Base-by-base conservation (phyloP, 1,140 invertebrate genomes). In the Halictus rubicundus region DNA sequence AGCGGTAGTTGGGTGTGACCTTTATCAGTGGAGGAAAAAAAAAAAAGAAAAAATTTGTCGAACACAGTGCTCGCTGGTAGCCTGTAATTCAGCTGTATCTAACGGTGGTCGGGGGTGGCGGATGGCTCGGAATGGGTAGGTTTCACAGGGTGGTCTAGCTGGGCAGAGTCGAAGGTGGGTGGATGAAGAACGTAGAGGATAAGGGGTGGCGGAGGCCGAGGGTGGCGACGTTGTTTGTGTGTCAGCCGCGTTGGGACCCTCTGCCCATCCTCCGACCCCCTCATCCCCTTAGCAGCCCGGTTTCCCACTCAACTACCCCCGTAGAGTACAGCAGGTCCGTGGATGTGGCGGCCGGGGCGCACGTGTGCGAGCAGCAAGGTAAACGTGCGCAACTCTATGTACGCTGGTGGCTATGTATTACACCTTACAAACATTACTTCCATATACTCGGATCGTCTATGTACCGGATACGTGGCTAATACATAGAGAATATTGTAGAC, bases 221-320 rank as follows among this genome's bases (percentile, higher is more conserved):
- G 60, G 86, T 87, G 19, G 86, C 87, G 87, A 83, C 85, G 90
- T 90, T 91, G 90, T 90, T 90, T 91, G 89, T 90, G 90, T 91
- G 90, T 91, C 89, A 91, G 89, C 88, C 90, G 89, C 89, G 84
- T 90, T 88, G 89, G 89, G 88, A 89, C 89, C 83, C 87, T 88
- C 87, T 86, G 76, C 83, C 79, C 85, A 72, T 78, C 79, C 59
- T 66, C 60, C 23, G 37, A 25, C 80, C 70, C 83, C 9, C 49
- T 16, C 16, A 54, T 4, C 82, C 42, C 42, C 10, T 46, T 75
- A 76, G 25, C 79, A 79, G 64, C 72, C 77, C 78, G 68, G 65
- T 79, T 79, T 82, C 86, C 86, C 83, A 81, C 87, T 87, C 89
- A 81, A 89, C 85, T 84, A 82, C 82, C 78, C 80, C 73, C 81